Conservation (phyloP, 2,113 vertebrate genomes). For the Megaceryle torquata region DNA sequence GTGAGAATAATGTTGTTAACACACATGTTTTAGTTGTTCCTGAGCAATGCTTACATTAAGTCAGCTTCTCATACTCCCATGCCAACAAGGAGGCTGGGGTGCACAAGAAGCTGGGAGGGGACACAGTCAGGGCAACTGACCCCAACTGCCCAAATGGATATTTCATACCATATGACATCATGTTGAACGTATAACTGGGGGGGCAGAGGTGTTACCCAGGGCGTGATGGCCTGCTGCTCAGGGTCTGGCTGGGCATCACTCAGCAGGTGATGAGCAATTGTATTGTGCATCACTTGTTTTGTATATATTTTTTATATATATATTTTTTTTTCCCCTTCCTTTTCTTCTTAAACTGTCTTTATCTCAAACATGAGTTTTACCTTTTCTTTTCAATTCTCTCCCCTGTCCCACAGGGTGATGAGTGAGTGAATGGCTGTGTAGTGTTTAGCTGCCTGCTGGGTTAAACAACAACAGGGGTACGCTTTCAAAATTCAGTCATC, state of each 20-base stretch:
- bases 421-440: neutral
- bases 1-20: neutral
- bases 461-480: neutral
- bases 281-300: neutral
- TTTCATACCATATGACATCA: neutral
- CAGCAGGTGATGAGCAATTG: neutral
- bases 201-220: neutral
- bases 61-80: neutral
- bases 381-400: neutral
- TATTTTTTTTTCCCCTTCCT: neutral
- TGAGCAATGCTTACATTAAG: neutral
- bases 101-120: neutral
- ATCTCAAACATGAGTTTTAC: neutral
- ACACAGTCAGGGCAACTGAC: neutral
- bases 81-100: neutral
- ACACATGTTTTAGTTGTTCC: neutral
- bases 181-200: neutral
- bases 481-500: neutral
- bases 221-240: neutral
- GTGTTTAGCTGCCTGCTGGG: neutral
- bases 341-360: neutral
- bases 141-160: neutral
- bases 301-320: neutral
- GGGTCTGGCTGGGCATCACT: neutral
- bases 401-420: neutral